A percentile compares a stretch with the other conserved stretches of the same genome.
Evolutionary conservation across 2,113 vertebrate genomes (phyloP).

Genomic region (Seriola aureovittata): DNA sequence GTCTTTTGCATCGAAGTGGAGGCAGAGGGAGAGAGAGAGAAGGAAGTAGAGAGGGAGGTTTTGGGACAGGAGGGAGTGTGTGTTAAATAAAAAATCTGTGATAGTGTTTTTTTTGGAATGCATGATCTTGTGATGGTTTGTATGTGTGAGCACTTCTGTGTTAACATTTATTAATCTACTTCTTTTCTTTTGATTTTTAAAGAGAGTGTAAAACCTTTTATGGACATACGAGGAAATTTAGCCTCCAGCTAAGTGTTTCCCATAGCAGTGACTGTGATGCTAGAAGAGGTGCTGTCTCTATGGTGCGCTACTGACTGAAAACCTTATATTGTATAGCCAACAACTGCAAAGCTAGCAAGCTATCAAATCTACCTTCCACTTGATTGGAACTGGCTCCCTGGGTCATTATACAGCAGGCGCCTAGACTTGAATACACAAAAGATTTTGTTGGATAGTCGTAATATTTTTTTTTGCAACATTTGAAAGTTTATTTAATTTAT

Average conservation of each 20-base stretch:
- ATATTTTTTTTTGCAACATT: too few relatives aligned
- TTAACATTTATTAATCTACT: background rate
- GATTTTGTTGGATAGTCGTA: too few relatives aligned
- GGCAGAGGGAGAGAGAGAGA: slow-evolving; percentile 14
- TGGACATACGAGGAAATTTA: background rate
- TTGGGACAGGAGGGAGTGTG: slow-evolving; percentile 13
- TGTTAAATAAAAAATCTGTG: background rate
- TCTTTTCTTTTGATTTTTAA: background rate
- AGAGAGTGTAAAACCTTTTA: background rate
- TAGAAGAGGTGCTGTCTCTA: background rate
- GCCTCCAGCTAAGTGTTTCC: background rate
- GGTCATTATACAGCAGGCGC: too few relatives aligned
- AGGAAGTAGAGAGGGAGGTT: background rate
- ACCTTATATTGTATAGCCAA: background rate
- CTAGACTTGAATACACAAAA: too few relatives aligned
- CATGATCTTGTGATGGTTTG: slow-evolving; percentile 1
- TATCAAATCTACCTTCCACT: too few relatives aligned
- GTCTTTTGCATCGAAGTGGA: slow-evolving; percentile 59
- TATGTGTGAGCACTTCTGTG: background rate
- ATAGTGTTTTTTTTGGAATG: background rate
- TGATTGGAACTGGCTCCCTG: too few relatives aligned
- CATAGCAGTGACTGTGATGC: background rate
- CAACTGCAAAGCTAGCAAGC: background rate
- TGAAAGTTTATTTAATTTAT: too few relatives aligned
- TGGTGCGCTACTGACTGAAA: background rate